A percentile compares a stretch with the other conserved stretches of the same genome.
These are phyloP conservation scores for Motacilla alba DNA, from an alignment of 2,113 vertebrate species.

Conservation along the genomic window DNA sequence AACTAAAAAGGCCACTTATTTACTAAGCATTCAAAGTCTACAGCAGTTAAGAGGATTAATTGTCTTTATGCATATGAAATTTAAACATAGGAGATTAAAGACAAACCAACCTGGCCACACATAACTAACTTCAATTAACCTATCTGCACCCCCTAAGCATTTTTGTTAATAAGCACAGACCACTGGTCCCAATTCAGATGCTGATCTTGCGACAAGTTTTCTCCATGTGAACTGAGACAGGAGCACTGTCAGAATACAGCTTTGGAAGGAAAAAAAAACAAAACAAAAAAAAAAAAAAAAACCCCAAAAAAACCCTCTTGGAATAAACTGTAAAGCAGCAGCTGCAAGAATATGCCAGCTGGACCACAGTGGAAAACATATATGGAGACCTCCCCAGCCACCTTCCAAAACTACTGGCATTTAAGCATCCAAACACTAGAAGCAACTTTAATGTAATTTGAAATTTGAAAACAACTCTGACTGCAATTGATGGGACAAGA, in stretches of 20 bases:
- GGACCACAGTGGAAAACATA: not conserved
- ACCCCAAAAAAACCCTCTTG: not conserved
- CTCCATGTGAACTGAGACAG: not conserved
- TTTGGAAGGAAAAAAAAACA: not conserved
- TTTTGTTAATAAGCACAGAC: conserved; percentile 55
- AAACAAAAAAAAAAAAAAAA: too few relatives aligned
- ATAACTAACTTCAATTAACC: conserved; percentile 67
- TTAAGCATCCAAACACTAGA: not conserved
- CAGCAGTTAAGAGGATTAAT: conserved; percentile 67
- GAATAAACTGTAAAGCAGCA: not conserved
- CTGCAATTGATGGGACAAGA: not conserved
- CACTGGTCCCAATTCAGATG: not conserved
- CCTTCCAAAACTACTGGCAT: not conserved
- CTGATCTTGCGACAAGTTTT: not conserved
- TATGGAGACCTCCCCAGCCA: not conserved
- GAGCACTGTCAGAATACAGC: not conserved
- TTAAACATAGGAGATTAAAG: conserved; percentile 67
- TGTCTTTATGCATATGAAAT: conserved; percentile 66
- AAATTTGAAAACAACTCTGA: not conserved
- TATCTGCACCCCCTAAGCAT: conserved; percentile 32
- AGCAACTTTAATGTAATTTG: not conserved
- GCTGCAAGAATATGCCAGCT: not conserved
- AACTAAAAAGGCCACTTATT: conserved; percentile 56
- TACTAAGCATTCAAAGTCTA: conserved; percentile 60
- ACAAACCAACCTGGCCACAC: conserved; percentile 65